Percentiles rank a stretch among this genome's conserved stretches.
These are phyloP conservation scores for Ypsolopha sequella DNA, from an alignment of 2,888 invertebrate genomes.

Conservation along the genomic window DNA sequence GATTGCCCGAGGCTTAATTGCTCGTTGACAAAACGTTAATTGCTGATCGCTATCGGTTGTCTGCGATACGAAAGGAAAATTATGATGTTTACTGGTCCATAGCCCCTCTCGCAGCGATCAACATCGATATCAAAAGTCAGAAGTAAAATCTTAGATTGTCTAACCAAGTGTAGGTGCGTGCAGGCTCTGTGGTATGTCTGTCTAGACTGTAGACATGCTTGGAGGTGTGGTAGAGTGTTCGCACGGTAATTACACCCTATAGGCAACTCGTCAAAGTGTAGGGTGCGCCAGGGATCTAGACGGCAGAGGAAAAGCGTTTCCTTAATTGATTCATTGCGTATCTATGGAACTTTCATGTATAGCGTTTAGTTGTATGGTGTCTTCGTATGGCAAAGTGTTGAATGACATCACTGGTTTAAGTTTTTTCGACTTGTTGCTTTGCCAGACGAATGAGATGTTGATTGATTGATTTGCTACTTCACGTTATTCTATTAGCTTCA, in stretches of 20 bases:
- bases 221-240: slow-evolving; percentile 23
- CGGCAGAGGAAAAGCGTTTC: slow-evolving; percentile 3
- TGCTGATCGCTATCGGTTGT: slow-evolving; percentile 16
- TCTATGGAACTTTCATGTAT: not conserved
- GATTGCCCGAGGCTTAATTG: slow-evolving; percentile 13
- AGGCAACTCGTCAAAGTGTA: slow-evolving; percentile 19
- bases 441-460: not conserved
- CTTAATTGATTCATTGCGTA: not conserved
- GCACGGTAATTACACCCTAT: slow-evolving; percentile 24
- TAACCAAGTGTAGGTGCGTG: no score
- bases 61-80: slow-evolving; percentile 17
- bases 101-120: not conserved
- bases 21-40: slow-evolving; percentile 19
- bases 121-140: no score
- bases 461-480: not conserved
- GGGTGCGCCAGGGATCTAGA: not conserved
- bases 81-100: slow-evolving; percentile 2
- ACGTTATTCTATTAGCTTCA: no score
- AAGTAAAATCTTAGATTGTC: no score
- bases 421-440: not conserved
- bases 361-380: no score
- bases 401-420: no score
- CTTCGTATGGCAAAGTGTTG: no score
- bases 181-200: not conserved
- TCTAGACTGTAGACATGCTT: slow-evolving; percentile 12